Conservation (phyloP, 2,797 vertebrate species). For the Pipistrellus nathusii region DNA sequence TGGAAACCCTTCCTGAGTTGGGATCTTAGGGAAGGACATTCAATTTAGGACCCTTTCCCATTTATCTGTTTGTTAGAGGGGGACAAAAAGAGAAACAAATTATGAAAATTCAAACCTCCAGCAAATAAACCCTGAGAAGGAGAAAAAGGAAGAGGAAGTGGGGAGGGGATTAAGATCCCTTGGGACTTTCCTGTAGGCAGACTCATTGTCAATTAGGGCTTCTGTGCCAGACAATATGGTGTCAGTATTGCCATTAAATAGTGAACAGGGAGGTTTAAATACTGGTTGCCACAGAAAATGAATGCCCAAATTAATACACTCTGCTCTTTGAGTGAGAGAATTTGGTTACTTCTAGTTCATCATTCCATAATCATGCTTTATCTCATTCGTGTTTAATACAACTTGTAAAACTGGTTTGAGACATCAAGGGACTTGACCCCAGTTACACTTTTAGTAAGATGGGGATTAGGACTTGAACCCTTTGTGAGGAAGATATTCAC, state of each 20-base stretch:
- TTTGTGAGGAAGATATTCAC: neutral
- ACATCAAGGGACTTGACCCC: neutral
- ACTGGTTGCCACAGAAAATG: neutral
- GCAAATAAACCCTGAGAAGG: neutral
- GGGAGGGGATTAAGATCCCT: neutral
- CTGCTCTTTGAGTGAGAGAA: neutral
- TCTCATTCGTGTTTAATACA: neutral
- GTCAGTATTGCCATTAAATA: neutral
- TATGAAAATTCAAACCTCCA: neutral
- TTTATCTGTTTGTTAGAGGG: neutral
- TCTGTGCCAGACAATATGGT: neutral
- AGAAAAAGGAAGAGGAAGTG: neutral
- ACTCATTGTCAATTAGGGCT: neutral
- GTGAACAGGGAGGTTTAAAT: neutral
- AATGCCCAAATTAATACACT: neutral
- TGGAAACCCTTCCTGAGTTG: neutral
- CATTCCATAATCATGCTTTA: neutral
- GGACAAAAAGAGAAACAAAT: slow-evolving; percentile 11
- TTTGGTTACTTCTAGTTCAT: neutral
- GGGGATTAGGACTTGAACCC: neutral
- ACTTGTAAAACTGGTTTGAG: neutral
- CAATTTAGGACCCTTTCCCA: neutral
- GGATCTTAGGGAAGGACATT: neutral
- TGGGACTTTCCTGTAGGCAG: neutral
- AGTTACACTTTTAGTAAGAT: neutral